Base-by-base conservation (phyloP, 2,888 invertebrate genomes). In the Galerucella pusilla region DNA sequence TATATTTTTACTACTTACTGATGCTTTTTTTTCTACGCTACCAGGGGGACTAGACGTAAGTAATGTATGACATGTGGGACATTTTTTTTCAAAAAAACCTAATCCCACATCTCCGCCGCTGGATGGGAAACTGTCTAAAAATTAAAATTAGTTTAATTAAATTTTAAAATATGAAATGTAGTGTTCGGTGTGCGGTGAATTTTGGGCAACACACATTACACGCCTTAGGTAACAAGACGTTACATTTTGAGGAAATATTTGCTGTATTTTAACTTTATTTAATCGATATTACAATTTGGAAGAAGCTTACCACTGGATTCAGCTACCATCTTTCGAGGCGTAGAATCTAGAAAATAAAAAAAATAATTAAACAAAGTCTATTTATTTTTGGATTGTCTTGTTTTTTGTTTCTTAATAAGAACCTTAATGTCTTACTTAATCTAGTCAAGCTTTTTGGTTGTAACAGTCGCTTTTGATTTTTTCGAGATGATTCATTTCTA, bases 401-500 rank as follows among this genome's bases (percentile, higher is more conserved):
- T 42, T 42, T 9, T 42, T 42, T 42, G 5, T 7, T 42, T 42
- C n/a, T n/a, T 61, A 35, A 35, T 61, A 61, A 14, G 35, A 35
- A 61, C 61, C 28, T 61, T 61, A 35, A 61, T 61, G 61, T 35
- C 61, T 61, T 61, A 61, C 61, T 61, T 5, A 35, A 12, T 61
- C 61, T 35, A 12, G 61, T 14, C n/a, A 35, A 7, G n/a, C 61
- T 28, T 61, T 61, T 61, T 35, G 35, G 35, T 61, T 7, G 5
- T 61, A 28, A 35, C 3, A 35, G 35, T 35, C 61, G 14, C 14
- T 61, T 35, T 61, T 61, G 5, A 61, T 61, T 61, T 61, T 61
- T 61, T 35, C 16, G 28, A 7, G 61, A 11, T n/a, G 61, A 61
- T 0, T 12, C 61, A n/a, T 35, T 61, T 61, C 35, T 60, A 20